These are phyloP conservation scores for Phyllotis vaccarum DNA, from an alignment of 2,797 vertebrate genomes.

Conservation along the genomic window DNA sequence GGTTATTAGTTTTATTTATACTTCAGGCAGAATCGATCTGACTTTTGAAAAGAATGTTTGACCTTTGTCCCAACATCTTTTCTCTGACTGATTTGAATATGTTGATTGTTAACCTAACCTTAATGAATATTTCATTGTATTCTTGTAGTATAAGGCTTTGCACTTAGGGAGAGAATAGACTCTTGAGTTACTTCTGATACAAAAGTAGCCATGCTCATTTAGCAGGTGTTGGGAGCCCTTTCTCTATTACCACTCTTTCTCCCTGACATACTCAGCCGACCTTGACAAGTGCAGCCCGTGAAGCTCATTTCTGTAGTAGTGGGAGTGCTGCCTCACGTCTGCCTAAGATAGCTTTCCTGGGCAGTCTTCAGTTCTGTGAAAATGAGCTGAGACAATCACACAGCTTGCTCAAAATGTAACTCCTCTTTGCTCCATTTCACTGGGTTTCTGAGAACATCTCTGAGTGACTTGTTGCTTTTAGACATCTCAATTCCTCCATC, in stretches of 20 bases:
- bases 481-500: conserved; percentile 49
- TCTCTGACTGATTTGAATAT: conserved; percentile 39
- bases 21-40: not conserved
- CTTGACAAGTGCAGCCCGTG: conserved; percentile 53
- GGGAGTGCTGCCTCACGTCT: conserved; percentile 34
- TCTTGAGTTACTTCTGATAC: conserved; percentile 21
- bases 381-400: conserved; percentile 69
- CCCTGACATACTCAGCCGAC: conserved; percentile 61
- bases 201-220: not conserved
- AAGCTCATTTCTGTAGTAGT: conserved; percentile 61
- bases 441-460: conserved; percentile 54
- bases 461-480: conserved; percentile 40
- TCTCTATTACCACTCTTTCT: not conserved
- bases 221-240: not conserved
- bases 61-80: conserved; percentile 17
- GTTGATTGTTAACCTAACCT: not conserved
- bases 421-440: conserved; percentile 53
- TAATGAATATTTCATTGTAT: conserved; percentile 3
- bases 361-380: conserved; percentile 46
- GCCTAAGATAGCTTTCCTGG: conserved; percentile 32
- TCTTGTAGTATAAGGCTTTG: not conserved
- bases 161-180: too few relatives aligned
- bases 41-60: conserved; percentile 32
- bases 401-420: conserved; percentile 59
- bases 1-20: conserved; percentile 48